A percentile compares a stretch with the other conserved stretches of the same genome.
phyloP scores from a whole-genome alignment of 1,140 invertebrate species.

The Diplogasteroides magnus region DNA sequence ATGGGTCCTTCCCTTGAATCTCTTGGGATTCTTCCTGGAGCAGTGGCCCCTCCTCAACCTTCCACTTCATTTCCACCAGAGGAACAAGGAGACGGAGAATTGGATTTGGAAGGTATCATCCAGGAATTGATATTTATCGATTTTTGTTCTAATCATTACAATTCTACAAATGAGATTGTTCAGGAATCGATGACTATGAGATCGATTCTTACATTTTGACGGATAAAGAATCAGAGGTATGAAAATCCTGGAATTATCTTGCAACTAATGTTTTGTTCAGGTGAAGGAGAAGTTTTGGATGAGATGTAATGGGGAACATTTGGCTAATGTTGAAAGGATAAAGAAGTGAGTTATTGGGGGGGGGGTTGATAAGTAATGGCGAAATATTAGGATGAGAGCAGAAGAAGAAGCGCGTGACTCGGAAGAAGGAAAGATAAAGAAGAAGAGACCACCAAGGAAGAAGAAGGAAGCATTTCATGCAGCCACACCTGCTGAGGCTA shows the following conservation, averaged over 20 bases:
- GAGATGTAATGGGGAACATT: constrained; percentile 41
- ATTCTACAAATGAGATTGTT: not conserved
- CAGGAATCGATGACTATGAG: constrained; percentile 49
- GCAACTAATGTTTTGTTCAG: not conserved
- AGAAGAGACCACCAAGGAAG: constrained; percentile 4
- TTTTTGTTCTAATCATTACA: too few relatives aligned
- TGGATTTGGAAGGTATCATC: constrained; percentile 39
- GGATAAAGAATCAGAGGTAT: constrained; percentile 34
- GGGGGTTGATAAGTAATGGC: too few relatives aligned
- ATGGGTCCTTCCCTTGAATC: constrained; percentile 41
- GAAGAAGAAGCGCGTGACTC: constrained; percentile 33
- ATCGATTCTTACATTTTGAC: constrained; percentile 51
- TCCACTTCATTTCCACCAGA: not conserved
- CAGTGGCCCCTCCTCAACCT: not conserved
- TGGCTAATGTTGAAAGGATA: constrained; percentile 41
- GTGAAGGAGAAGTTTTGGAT: constrained; percentile 50
- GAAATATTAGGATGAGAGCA: constrained; percentile 34
- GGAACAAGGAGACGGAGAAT: constrained; percentile 35
- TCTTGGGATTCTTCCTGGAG: constrained; percentile 32
- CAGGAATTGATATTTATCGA: too few relatives aligned
- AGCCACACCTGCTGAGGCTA: constrained; percentile 44
- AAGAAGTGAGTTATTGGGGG: constrained; percentile 11
- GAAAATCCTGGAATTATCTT: not conserved
- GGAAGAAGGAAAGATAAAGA: constrained; percentile 32
- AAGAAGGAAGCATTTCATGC: constrained; percentile 37